Evolutionary conservation across 2,113 vertebrate genomes (phyloP).

Genomic region (Peromyscus maniculatus): DNA sequence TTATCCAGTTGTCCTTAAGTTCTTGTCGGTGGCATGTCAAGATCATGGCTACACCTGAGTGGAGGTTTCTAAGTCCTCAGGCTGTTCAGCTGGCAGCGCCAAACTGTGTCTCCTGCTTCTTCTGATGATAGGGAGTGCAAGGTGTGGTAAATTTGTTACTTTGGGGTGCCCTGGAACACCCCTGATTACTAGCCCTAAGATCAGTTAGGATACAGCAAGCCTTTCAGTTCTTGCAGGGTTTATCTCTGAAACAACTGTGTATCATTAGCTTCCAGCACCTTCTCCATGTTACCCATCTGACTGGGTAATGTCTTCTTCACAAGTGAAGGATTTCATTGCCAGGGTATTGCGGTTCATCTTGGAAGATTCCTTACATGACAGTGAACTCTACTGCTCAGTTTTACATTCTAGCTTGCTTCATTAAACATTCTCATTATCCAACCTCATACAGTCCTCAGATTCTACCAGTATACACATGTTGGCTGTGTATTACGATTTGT

Average conservation of each 20-base stretch:
- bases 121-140: not conserved
- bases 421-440: not conserved
- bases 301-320: not conserved
- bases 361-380: not conserved
- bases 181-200: not conserved
- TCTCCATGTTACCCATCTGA: not conserved
- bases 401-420: not conserved
- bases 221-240: not conserved
- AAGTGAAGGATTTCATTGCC: not conserved
- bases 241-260: not conserved
- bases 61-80: not conserved
- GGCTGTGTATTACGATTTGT: not conserved
- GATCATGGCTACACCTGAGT: not conserved
- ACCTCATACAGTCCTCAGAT: not conserved
- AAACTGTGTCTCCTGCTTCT: not conserved
- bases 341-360: not conserved
- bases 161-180: not conserved
- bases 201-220: not conserved
- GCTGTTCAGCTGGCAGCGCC: too few species aligned
- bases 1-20: not conserved
- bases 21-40: not conserved
- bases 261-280: not conserved
- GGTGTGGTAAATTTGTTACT: not conserved
- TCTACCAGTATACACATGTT: not conserved
- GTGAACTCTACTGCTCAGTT: not conserved